Base-by-base conservation (phyloP, 92 coral and sea anemone genomes). In the Parazoanthus darwini region DNA sequence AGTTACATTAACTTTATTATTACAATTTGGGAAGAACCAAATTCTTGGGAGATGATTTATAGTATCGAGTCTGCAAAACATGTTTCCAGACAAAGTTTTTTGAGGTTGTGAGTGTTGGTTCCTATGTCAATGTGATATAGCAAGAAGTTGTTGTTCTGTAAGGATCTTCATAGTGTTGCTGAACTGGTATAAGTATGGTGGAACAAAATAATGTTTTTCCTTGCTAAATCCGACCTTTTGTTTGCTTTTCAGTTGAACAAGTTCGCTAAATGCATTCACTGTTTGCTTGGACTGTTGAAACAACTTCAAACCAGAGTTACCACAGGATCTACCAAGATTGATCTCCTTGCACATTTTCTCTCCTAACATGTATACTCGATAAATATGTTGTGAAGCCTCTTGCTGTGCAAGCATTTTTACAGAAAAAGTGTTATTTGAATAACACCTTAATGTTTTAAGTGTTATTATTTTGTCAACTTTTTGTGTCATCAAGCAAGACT, bases 211-310 rank as follows among this genome's bases (percentile, higher is more conserved):
- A 18, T 38, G 29, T n/a, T 20, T 13, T 25, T 6, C 13, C 59
- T 46, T 20, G 44, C 46, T 76, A 10, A 22, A 37, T 73, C 16
- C 23, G 35, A 16, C 7, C 82, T 58, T 75, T 56, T 74, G 29
- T 88, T 56, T 81, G 13, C 63, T n/a, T 80, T 93, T 67, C 92
- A 96, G 98, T 96, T 91, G 98, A 96, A 91, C 98, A 94, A 92
- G 98, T 91, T 6, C 98, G 98, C 79, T 96, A 85, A 94, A 35
- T 1, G 33, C 11, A 22, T 14, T 16, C 11, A 22, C 8, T 16
- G 39, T 54, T 29, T 25, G 73, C 77, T 1, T 9, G 15, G 10
- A 33, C 44, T 25, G 25, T 83, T 73, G 26, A 6, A 15, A 70
- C 59, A 68, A 70, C 38, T 4, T 15, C 78, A 70, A 38, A 25